These are phyloP conservation scores for Motacilla alba DNA, from an alignment of 2,113 vertebrate genomes.

Conservation along the genomic window DNA sequence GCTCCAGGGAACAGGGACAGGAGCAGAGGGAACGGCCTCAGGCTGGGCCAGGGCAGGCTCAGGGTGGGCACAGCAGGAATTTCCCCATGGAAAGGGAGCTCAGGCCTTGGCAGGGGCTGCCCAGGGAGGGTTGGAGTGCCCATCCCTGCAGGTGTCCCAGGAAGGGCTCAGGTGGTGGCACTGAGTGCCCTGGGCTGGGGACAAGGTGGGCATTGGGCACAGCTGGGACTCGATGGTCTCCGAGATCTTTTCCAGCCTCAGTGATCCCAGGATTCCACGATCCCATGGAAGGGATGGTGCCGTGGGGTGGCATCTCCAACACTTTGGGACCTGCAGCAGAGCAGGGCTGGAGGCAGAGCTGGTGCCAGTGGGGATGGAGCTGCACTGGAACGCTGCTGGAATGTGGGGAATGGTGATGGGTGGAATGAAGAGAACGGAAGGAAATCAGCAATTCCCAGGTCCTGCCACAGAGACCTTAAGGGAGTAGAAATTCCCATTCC, in stretches of 20 bases:
- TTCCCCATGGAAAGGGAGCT: too few species aligned
- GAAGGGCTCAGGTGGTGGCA: too few species aligned
- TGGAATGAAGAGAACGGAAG: neutral
- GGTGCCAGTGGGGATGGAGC: neutral
- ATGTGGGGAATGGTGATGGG: neutral
- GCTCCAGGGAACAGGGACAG: neutral
- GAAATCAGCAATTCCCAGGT: neutral
- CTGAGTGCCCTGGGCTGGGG: too few species aligned
- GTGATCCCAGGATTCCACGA: accelerated
- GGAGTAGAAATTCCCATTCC: neutral
- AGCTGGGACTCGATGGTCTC: accelerated
- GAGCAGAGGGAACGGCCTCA: too few species aligned
- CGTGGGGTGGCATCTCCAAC: accelerated
- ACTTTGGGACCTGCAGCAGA: neutral
- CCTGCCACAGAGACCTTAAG: neutral
- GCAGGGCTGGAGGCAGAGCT: neutral
- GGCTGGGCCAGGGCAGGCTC: too few species aligned
- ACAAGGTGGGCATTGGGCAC: too few species aligned
- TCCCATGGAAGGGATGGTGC: neutral
- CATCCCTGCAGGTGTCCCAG: too few species aligned
- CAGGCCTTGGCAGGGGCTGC: too few species aligned
- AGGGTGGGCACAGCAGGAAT: too few species aligned
- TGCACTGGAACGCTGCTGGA: neutral
- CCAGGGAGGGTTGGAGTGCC: too few species aligned
- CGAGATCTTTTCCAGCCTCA: neutral